phyloP scores from a whole-genome alignment of 2,797 vertebrate species.

The Agapornis canus region DNA sequence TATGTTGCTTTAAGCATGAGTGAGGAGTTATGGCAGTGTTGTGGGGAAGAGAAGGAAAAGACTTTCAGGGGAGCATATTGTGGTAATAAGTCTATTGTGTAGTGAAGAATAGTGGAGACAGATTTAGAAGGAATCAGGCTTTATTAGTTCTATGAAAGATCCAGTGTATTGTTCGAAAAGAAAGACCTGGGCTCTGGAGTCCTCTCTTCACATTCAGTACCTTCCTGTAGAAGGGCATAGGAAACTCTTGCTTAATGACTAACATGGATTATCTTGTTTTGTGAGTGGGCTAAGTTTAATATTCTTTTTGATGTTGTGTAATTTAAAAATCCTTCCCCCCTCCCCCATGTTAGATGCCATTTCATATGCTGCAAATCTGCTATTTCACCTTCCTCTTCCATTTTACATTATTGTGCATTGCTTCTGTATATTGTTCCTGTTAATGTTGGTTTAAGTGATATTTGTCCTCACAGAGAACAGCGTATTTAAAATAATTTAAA shows the following conservation, averaged over 20 bases:
- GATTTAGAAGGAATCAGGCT: not conserved
- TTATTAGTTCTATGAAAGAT: not conserved
- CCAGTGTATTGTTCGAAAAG: not conserved
- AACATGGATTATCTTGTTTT: not conserved
- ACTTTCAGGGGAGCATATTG: not conserved
- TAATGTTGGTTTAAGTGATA: not conserved
- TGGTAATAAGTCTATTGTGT: not conserved
- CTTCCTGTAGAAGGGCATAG: not conserved
- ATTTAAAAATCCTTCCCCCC: not conserved
- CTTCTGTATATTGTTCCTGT: not conserved
- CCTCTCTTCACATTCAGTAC: not conserved
- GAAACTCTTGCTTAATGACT: not conserved
- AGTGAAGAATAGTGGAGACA: not conserved
- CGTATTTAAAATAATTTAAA: not conserved
- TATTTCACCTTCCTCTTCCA: not conserved
- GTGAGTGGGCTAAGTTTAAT: not conserved
- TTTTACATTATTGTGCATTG: not conserved
- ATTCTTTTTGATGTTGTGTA: not conserved
- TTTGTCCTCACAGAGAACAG: not conserved
- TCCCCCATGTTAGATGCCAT: not conserved
- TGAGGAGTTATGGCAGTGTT: not conserved
- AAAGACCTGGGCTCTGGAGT: not conserved
- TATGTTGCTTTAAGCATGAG: not conserved
- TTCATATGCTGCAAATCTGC: not conserved
- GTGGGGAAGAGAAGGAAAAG: not conserved